Conservation (phyloP, 2,797 vertebrate genomes). For the Oophaga sylvatica region DNA sequence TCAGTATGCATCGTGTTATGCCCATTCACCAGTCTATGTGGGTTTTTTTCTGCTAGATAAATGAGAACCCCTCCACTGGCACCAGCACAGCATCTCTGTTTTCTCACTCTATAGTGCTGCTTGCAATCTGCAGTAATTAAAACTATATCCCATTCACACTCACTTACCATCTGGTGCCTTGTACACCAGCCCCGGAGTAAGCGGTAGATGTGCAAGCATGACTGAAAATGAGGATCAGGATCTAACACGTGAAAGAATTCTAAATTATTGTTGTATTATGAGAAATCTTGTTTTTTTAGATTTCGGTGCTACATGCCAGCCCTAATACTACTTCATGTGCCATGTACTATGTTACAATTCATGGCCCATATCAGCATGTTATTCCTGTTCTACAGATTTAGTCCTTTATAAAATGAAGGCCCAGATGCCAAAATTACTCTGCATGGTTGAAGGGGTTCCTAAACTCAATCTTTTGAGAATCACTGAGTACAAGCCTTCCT, state of each 20-base stretch:
- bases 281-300: not conserved
- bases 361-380: not conserved
- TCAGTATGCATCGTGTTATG: constrained; percentile 41
- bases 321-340: not conserved
- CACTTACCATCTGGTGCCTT: constrained; percentile 81
- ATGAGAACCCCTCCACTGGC: constrained; percentile 42
- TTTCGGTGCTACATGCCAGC: not conserved
- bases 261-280: not conserved
- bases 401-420: constrained; percentile 1
- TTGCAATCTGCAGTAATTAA: constrained; percentile 88
- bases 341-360: not conserved
- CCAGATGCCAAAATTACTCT: not conserved
- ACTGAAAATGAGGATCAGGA: constrained; percentile 31
- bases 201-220: constrained; percentile 18
- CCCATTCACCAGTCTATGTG: constrained; percentile 25
- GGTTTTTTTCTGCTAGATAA: constrained; percentile 45
- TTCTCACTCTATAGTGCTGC: constrained; percentile 80
- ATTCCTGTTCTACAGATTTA: not conserved
- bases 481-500: not conserved
- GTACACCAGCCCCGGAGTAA: constrained; percentile 80
- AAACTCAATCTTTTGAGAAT: not conserved
- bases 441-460: not conserved
- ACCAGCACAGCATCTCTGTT: constrained; percentile 72
- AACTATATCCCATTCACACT: constrained; percentile 87
- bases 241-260: not conserved